These are phyloP conservation scores for Enteromius treurensis DNA, from an alignment of 2,797 vertebrate species.

Conservation along the genomic window DNA sequence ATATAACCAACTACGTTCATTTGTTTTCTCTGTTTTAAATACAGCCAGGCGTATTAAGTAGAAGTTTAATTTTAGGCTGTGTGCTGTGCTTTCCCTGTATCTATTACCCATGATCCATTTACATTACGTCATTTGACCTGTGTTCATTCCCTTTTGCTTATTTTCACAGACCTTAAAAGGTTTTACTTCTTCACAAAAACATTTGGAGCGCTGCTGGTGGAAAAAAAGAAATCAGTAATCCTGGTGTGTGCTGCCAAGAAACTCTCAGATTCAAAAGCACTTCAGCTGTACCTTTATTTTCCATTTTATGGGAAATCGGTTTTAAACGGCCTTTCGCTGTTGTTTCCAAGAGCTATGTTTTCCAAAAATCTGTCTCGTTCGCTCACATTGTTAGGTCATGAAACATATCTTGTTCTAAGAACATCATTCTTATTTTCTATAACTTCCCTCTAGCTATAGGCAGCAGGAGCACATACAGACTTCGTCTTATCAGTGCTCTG, in stretches of 20 bases:
- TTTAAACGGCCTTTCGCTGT: conserved; percentile 13
- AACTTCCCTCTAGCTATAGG: conserved; percentile 4
- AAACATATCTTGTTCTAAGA: conserved; percentile 37
- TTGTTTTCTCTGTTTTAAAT: conserved; percentile 6
- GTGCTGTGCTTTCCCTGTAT: conserved; percentile 15
- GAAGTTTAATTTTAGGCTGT: conserved; percentile 53
- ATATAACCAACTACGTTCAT: neutral
- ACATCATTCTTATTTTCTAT: conserved; percentile 29
- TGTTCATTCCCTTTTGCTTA: conserved; percentile 33
- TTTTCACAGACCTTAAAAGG: conserved; percentile 58
- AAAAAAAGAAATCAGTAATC: conserved; percentile 31
- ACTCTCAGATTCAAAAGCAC: conserved; percentile 28
- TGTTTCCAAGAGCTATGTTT: conserved; percentile 20
- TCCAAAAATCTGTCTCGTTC: conserved; percentile 1
- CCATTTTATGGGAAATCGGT: conserved; percentile 41
- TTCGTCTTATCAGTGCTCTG: conserved; percentile 29
- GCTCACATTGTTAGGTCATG: conserved; percentile 29
- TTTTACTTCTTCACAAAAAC: conserved; percentile 36
- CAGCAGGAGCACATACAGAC: neutral
- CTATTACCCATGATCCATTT: conserved; percentile 23
- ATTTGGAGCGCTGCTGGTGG: conserved; percentile 13
- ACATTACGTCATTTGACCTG: conserved; percentile 42
- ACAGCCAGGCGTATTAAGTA: neutral
- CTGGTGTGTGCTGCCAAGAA: conserved; percentile 45
- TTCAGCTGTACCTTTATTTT: conserved; percentile 42